Percentiles rank a stretch among this genome's conserved stretches.
Conservation (phyloP, 2,888 invertebrate species). For the Torymus tubicola region DNA sequence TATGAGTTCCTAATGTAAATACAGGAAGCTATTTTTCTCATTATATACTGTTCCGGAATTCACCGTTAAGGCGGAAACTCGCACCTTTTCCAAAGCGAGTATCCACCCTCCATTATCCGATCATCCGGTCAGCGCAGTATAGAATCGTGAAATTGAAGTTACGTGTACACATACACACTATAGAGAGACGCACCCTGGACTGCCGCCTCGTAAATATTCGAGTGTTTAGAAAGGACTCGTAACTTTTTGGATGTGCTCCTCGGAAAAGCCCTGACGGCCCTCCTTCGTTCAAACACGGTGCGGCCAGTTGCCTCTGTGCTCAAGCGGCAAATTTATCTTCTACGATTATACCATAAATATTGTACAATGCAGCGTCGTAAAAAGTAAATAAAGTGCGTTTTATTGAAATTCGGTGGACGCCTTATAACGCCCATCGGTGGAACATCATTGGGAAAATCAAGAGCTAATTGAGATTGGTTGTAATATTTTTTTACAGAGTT, state of each 20-base stretch:
- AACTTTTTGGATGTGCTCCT: conserved; percentile 23
- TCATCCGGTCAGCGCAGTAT: conserved; percentile 28
- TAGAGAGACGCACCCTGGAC: background rate
- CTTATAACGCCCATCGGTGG: too few species aligned
- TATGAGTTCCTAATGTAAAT: too few species aligned
- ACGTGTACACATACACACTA: conserved; percentile 7
- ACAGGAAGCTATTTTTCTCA: too few species aligned
- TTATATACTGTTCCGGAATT: conserved; percentile 14
- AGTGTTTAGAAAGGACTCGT: conserved; percentile 50
- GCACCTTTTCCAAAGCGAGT: conserved; percentile 27
- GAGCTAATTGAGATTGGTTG: too few species aligned
- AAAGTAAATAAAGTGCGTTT: conserved; percentile 40
- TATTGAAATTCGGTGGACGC: too few species aligned
- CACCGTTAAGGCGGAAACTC: conserved; percentile 22
- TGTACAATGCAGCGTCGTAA: background rate
- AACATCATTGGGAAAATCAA: too few species aligned
- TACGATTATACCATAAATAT: conserved; percentile 13
- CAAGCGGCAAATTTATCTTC: conserved; percentile 42
- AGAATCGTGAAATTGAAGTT: conserved; percentile 47
- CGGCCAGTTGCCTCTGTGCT: background rate
- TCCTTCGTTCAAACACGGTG: too few species aligned
- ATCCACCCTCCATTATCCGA: conserved; percentile 41
- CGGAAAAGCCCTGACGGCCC: conserved; percentile 23
- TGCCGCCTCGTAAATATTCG: conserved; percentile 51
- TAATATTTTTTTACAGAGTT: conserved; percentile 19